Evolutionary conservation across 2,888 invertebrate species (phyloP).

Genomic region (Argyresthia albistria): DNA sequence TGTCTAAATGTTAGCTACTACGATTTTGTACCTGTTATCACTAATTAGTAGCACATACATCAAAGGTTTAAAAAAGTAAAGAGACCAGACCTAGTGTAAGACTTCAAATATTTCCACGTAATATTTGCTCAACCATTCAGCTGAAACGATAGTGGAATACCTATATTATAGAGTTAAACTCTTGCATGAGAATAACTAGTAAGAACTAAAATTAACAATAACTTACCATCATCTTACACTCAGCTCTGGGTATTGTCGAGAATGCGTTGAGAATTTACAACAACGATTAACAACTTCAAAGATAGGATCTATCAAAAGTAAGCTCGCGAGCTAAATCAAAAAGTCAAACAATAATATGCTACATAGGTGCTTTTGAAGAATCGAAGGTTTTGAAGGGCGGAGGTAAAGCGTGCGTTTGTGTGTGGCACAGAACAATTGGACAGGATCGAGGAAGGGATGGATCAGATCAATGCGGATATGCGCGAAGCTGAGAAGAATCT

Average conservation of each 20-base stretch:
- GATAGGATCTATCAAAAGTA: conserved; percentile 13
- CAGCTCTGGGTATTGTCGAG: conserved; percentile 62
- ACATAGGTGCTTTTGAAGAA: conserved; percentile 44
- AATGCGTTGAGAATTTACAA: conserved; percentile 70
- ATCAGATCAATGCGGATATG: conserved; percentile 99
- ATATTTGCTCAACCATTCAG: conserved; percentile 12
- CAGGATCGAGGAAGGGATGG: conserved; percentile 99
- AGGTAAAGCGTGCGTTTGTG: conserved; percentile 45
- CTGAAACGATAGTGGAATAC: conserved; percentile 29
- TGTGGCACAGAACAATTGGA: conserved; percentile 96
- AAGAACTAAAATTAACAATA: conserved; percentile 26
- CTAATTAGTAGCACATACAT: conserved; percentile 63
- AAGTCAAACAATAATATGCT: conserved; percentile 15
- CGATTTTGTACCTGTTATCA: conserved; percentile 33
- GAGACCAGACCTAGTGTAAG: conserved; percentile 60
- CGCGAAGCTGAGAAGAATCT: conserved; percentile 99
- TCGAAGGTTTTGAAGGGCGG: conserved; percentile 25
- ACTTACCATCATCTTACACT: conserved; percentile 53
- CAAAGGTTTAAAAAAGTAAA: conserved; percentile 47
- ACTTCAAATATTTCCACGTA: conserved; percentile 35
- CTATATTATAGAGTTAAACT: conserved; percentile 25
- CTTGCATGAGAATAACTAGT: conserved; percentile 47
- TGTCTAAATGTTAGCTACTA: conserved; percentile 58
- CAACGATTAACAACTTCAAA: conserved; percentile 17
- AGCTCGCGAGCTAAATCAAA: conserved; percentile 1